phyloP scores from a whole-genome alignment of 2,888 invertebrate genomes.

The Teinopalpus imperialis region DNA sequence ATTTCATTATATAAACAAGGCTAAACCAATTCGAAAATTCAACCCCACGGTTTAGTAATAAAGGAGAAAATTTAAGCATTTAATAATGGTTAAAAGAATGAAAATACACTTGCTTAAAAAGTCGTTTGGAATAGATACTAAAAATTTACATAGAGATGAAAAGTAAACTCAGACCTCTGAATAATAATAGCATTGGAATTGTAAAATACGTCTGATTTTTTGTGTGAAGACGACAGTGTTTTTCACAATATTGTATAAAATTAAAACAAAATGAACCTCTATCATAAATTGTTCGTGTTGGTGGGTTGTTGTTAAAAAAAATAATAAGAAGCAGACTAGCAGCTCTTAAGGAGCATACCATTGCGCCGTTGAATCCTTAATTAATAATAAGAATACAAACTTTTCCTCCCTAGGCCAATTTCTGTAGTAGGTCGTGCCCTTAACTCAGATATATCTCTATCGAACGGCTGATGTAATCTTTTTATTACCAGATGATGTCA shows the following conservation, averaged over 20 bases:
- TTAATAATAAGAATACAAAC: no score
- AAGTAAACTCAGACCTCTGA: constrained; percentile 33
- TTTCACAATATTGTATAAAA: constrained; percentile 25
- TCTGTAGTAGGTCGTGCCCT: no score
- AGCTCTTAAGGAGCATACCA: no score
- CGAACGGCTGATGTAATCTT: no score
- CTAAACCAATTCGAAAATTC: background rate
- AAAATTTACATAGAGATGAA: constrained; percentile 39
- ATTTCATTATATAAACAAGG: background rate
- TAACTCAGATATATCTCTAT: no score
- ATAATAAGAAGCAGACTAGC: no score
- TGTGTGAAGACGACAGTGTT: constrained; percentile 15
- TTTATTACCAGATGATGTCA: no score
- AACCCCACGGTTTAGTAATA: background rate
- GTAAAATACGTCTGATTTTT: constrained; percentile 27
- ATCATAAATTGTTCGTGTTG: background rate
- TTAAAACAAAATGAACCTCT: constrained; percentile 7
- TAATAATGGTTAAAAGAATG: constrained; percentile 10
- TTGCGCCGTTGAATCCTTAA: no score
- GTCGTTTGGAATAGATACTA: constrained; percentile 19
- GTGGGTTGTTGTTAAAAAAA: no score
- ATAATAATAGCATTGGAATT: constrained; percentile 31
- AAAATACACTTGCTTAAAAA: constrained; percentile 10
- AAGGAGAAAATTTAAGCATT: constrained; percentile 7
- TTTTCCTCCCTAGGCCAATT: no score